These are phyloP conservation scores for Eurytoma californica DNA, from an alignment of 2,888 invertebrate genomes.

Conservation along the genomic window DNA sequence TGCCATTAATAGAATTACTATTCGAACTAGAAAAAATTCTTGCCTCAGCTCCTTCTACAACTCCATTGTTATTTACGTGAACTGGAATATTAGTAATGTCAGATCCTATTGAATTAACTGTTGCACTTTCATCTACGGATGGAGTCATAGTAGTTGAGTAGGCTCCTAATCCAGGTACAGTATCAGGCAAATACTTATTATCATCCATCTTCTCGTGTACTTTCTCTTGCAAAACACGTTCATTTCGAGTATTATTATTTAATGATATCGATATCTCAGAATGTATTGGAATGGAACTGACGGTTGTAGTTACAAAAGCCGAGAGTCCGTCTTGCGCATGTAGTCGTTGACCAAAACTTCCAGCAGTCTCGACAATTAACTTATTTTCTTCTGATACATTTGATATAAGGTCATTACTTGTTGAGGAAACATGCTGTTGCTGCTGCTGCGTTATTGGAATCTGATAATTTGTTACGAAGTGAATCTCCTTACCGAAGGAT, in stretches of 20 bases:
- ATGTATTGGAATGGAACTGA: too few species aligned
- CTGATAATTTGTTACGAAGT: background rate
- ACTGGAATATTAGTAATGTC: background rate
- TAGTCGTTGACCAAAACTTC: slow-evolving; percentile 62
- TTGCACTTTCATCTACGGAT: slow-evolving; percentile 24
- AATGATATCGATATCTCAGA: too few species aligned
- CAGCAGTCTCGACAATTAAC: slow-evolving; percentile 60
- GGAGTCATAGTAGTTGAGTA: slow-evolving; percentile 40
- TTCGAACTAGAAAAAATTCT: background rate
- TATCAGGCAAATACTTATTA: slow-evolving; percentile 42
- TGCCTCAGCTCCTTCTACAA: background rate
- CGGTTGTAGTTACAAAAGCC: slow-evolving; percentile 12
- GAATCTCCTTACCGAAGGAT: slow-evolving; percentile 12
- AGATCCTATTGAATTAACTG: slow-evolving; percentile 46
- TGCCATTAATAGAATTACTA: background rate
- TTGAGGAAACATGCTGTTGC: slow-evolving; percentile 3
- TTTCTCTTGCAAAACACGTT: slow-evolving; percentile 4
- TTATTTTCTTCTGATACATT: slow-evolving; percentile 58
- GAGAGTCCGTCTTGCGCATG: slow-evolving; percentile 25
- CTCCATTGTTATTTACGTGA: background rate
- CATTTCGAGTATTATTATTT: slow-evolving; percentile 6
- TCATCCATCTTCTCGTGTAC: slow-evolving; percentile 2
- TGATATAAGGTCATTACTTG: slow-evolving; percentile 25
- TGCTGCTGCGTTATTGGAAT: slow-evolving; percentile 12
- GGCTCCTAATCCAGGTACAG: slow-evolving; percentile 36